A percentile compares a stretch with the other conserved stretches of the same genome.
Evolutionary conservation across 2,888 invertebrate genomes (phyloP).

Genomic region (Patella caerulea): DNA sequence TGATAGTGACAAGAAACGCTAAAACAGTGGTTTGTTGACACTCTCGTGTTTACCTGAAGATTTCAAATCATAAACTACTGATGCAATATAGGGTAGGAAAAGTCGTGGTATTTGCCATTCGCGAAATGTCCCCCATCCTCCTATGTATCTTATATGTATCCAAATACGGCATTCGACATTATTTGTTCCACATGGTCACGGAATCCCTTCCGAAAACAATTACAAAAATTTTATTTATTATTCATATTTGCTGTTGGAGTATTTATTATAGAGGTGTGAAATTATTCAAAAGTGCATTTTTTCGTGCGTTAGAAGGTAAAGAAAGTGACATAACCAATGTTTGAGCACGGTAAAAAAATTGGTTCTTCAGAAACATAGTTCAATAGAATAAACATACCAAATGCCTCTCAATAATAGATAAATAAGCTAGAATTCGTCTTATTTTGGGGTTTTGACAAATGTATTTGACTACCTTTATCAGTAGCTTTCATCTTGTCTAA

Average conservation of each 20-base stretch:
- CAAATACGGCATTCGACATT: background rate
- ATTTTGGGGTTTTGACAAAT: slow-evolving; percentile 4
- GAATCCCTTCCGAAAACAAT: background rate
- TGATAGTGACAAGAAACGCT: slow-evolving; percentile 14
- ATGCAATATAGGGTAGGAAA: slow-evolving; percentile 7
- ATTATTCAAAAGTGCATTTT: slow-evolving; percentile 7
- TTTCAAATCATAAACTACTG: slow-evolving; percentile 10
- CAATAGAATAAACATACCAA: background rate
- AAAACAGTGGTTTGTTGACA: slow-evolving; percentile 18
- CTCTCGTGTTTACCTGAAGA: background rate
- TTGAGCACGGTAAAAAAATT: background rate
- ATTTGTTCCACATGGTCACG: background rate
- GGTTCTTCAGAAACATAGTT: slow-evolving; percentile 3
- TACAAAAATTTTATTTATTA: background rate
- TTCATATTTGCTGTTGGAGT: slow-evolving; percentile 2
- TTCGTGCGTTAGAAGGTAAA: background rate
- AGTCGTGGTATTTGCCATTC: background rate
- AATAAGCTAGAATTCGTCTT: background rate
- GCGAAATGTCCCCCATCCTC: background rate
- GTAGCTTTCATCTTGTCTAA: background rate
- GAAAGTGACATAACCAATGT: slow-evolving; percentile 2
- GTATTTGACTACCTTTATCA: slow-evolving; percentile 3
- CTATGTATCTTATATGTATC: slow-evolving; percentile 7
- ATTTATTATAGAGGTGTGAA: slow-evolving; percentile 5
- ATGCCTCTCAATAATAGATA: slow-evolving; percentile 1